These are phyloP conservation scores for Bradypodion pumilum DNA, from an alignment of 2,797 vertebrate species.

Conservation along the genomic window DNA sequence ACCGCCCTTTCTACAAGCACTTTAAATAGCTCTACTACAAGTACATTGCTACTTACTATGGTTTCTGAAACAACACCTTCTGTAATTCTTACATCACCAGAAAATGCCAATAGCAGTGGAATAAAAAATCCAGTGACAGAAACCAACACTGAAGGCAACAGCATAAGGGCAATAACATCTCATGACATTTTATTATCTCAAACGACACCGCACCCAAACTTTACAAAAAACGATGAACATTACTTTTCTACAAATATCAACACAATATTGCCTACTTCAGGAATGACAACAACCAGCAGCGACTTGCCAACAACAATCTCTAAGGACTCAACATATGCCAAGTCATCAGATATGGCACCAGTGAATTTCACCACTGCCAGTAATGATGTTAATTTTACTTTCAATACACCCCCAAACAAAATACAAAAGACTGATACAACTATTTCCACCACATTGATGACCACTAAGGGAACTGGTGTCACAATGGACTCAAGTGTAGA, in stretches of 20 bases:
- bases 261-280: neutral
- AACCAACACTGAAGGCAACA: neutral
- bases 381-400: neutral
- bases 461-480: neutral
- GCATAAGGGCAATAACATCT: neutral
- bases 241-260: neutral
- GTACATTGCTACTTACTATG: neutral
- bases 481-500: constrained; percentile 9
- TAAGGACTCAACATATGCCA: neutral
- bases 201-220: too few relatives aligned
- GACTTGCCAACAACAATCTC: neutral
- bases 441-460: neutral
- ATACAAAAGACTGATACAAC: neutral
- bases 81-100: neutral
- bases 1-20: neutral
- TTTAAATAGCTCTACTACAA: neutral
- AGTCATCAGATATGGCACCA: neutral
- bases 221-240: neutral
- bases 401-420: neutral
- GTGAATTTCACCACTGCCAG: neutral
- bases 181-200: neutral
- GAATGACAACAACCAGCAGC: neutral
- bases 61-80: neutral
- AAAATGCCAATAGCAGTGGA: neutral
- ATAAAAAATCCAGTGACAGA: neutral